phyloP scores from a whole-genome alignment of 2,113 vertebrate genomes.

The Otis tarda region DNA sequence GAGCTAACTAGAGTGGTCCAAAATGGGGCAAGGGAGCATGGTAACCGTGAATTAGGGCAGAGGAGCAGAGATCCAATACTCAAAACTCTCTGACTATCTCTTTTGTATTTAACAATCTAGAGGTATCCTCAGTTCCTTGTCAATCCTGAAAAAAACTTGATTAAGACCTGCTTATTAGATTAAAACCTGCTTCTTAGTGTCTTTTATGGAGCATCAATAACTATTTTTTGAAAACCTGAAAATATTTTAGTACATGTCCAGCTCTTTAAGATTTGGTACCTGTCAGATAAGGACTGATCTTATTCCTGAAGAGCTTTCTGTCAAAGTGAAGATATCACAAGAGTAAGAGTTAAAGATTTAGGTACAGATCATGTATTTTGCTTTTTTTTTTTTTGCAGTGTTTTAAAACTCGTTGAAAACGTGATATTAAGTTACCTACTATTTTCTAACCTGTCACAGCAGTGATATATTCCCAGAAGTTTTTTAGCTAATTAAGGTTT shows the following conservation, averaged over 20 bases:
- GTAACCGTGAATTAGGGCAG: accelerated
- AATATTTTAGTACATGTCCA: not conserved
- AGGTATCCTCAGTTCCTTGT: not conserved
- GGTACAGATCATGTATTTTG: not conserved
- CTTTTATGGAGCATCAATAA: not conserved
- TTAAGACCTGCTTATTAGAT: too few species aligned
- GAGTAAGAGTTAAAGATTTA: not conserved
- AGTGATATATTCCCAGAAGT: not conserved
- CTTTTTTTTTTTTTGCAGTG: not conserved
- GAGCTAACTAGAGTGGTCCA: not conserved
- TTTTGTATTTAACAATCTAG: not conserved
- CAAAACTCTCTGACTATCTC: not conserved
- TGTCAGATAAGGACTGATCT: not conserved
- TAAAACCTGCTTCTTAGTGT: not conserved
- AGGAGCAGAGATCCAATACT: not conserved
- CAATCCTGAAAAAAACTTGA: not conserved
- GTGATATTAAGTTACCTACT: not conserved
- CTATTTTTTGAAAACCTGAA: not conserved
- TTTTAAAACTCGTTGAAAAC: not conserved
- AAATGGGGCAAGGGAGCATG: not conserved
- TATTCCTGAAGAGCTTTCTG: not conserved
- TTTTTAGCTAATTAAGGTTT: not conserved
- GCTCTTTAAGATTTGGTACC: not conserved
- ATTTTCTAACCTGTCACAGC: not conserved
- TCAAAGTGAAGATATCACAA: not conserved